Evolutionary conservation across 2,888 invertebrate genomes (phyloP), one percentile per base, ranked within the genome.

Genomic region (Caenorhabditis afra): DNA sequence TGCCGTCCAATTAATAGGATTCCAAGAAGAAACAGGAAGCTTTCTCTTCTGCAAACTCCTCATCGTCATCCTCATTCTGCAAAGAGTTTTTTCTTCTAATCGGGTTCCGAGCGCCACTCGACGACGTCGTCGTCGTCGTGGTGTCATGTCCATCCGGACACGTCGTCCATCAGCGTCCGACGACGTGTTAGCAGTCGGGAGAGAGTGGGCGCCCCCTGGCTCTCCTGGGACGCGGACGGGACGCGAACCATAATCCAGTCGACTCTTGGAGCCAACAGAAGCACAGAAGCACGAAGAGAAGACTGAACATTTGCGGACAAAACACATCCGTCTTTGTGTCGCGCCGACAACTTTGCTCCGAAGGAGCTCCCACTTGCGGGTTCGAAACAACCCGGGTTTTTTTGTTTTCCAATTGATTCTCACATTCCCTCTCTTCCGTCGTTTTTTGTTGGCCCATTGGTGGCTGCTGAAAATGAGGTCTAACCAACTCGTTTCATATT

Each of bases 321-420:
- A 71, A 71, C 71, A 71, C 71, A 71, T 71, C 62, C 71, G 71
- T 71, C 71, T 71, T 71, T 71, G 62, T 71, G 71, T 71, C 71
- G 62, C 71, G 62, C 71, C 71, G 64, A 62, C 59, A 67, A 67
- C 59, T 39, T 44, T 58, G 41, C 58, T 44, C 41, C 22, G 1
- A 29, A n/a, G 16, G 12, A 35, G 35, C 47, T 41, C 66, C 22
- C n/a, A 23, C 47, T 16, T 52, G 53, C 29, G 45, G 44, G 66
- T 66, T 57, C 53, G 14, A 10, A 11, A 8, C 44, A 41, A 22
- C 44, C 52, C 37, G 12, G n/a, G 52, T 61, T 53, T 57, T n/a
- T 22, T 57, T 52, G 52, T 49, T 49, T 49, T 35, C n/a, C 57
- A 57, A 41, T 57, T 41, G 50, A 58, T 49, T 49, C 41, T 55